Base-by-base conservation (phyloP, 1,140 invertebrate genomes). In the Zaprionus camerounensis region DNA sequence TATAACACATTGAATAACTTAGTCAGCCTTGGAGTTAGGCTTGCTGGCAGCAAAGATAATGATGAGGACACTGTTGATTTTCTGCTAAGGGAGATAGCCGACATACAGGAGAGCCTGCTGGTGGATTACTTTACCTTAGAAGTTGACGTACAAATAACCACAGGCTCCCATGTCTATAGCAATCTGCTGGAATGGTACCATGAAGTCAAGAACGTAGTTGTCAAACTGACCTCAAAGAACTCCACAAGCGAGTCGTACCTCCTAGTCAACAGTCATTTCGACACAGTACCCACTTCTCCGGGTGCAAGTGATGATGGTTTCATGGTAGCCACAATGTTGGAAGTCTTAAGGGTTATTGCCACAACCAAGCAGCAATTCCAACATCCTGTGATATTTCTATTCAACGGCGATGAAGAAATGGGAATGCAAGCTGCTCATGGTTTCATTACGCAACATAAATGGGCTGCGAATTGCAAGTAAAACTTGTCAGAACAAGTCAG, bases 221-320 rank as follows among this genome's bases (percentile, higher is more conserved):
- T 96, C 1, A 96, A 95, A 92, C 93, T 98, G 57, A 94, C 95
- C 31, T 93, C 94, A 0, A 93, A 93, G 77, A 76, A 64, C 44
- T 78, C 88, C 5, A 59, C 24, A 0, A 91, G 91, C 31, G 46
- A 77, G 6, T 73, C 79, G 3, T 80, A 97, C 91, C 93, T 99
- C 61, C 93, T 99, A 63, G 94, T 99, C 55, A 99, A 99, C 94
- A 99, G 98, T 92, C 98, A 99, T 93, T 98, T 96, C 93, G 98
- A 99, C 93, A 95, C 97, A 44, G 97, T 98, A 82, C 93, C 96
- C 28, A 96, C 96, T 82, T 98, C 97, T 77, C 78, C 78, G 11
- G 82, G 71, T 34, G n/a, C 64, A 41, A 96, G 95, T 74, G 97
- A 97, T 49, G 83, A 82, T 65, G 80, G 98, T 53, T 97, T 98